Percentiles rank a stretch among this genome's conserved stretches.
These are phyloP conservation scores for Apistogramma diplotaenia DNA, from an alignment of 2,113 vertebrate species.

Conservation along the genomic window DNA sequence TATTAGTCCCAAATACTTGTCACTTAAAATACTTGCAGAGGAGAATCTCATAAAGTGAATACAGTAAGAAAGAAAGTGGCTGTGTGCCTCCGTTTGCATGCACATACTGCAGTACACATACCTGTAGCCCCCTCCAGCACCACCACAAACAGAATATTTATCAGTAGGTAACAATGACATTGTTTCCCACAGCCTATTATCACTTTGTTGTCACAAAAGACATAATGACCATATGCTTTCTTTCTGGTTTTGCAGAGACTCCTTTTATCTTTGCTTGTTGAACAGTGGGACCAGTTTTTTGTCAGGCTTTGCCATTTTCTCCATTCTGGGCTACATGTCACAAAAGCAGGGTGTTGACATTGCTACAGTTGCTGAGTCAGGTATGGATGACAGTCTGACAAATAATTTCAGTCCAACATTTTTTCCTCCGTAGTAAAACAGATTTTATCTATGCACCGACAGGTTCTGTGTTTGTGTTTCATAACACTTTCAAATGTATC, in stretches of 20 bases:
- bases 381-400: conserved; percentile 17
- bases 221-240: background rate
- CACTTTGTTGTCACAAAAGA: background rate
- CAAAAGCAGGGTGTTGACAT: conserved; percentile 68
- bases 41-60: background rate
- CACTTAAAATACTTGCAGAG: background rate
- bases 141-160: background rate
- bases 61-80: no score
- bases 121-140: background rate
- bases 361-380: conserved; percentile 69
- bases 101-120: no score
- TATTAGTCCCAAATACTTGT: no score
- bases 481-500: background rate
- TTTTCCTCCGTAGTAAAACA: background rate
- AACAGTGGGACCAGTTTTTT: conserved; percentile 88
- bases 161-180: background rate
- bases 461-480: background rate
- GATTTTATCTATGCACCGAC: background rate
- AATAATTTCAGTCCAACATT: background rate
- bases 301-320: conserved; percentile 90
- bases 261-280: conserved; percentile 79
- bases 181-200: background rate
- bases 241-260: conserved; percentile 67
- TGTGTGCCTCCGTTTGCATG: no score
- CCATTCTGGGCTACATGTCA: conserved; percentile 85